Conservation (phyloP, 2,113 vertebrate genomes). For the Sturnira hondurensis region DNA sequence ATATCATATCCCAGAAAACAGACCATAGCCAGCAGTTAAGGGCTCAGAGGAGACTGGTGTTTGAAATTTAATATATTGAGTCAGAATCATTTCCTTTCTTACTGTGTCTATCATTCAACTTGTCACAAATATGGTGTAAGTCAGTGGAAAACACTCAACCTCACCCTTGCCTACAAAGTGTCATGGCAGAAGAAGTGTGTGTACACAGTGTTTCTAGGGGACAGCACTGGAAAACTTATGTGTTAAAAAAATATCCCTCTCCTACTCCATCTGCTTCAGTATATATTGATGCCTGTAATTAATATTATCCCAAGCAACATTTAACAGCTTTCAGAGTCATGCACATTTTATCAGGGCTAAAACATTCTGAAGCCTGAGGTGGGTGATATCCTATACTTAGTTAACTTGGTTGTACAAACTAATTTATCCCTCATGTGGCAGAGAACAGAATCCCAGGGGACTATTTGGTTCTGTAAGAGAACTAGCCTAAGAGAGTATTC, state of each 20-base stretch:
- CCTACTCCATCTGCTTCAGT: neutral
- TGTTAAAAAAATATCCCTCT: neutral
- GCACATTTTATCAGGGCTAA: neutral
- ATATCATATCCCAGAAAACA: slow-evolving; percentile 12
- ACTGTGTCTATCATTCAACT: neutral
- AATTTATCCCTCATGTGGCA: neutral
- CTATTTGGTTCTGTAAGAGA: neutral
- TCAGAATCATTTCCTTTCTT: slow-evolving; percentile 3
- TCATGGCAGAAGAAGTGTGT: neutral
- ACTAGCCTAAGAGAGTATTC: neutral
- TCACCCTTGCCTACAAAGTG: neutral
- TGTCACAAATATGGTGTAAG: neutral
- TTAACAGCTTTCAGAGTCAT: neutral
- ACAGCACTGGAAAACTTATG: neutral
- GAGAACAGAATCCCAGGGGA: neutral
- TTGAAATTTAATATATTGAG: slow-evolving; percentile 43
- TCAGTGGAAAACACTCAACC: neutral
- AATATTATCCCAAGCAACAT: neutral
- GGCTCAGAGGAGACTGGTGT: neutral
- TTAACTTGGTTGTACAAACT: neutral
- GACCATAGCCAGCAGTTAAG: neutral
- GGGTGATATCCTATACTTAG: neutral
- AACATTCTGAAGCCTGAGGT: neutral
- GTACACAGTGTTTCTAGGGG: neutral
- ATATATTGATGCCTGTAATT: neutral